Evolutionary conservation across 2,888 invertebrate species (phyloP).

Genomic region (Dynastes maya): DNA sequence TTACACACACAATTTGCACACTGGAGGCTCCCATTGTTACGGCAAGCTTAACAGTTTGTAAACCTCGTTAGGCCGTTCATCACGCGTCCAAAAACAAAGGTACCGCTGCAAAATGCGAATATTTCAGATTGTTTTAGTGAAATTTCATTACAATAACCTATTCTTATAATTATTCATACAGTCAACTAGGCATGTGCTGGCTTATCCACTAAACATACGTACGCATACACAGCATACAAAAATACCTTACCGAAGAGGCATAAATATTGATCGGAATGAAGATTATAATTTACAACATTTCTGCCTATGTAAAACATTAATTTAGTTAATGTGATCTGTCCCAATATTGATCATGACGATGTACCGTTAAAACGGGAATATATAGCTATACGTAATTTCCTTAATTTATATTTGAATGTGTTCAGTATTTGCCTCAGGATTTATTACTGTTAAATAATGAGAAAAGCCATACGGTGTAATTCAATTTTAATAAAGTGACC

Average conservation of each 20-base stretch:
- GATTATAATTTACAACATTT: conserved; percentile 38
- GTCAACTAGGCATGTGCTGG: too few species aligned
- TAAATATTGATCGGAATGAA: conserved; percentile 21
- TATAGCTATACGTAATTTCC: conserved; percentile 8
- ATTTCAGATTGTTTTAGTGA: too few species aligned
- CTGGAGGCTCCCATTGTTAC: too few species aligned
- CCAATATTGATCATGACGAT: conserved; percentile 22
- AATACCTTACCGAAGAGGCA: background rate
- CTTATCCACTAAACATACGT: too few species aligned
- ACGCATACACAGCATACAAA: background rate
- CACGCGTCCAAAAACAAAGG: too few species aligned
- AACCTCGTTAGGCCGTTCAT: too few species aligned
- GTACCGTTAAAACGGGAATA: conserved; percentile 37
- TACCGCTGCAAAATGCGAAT: background rate
- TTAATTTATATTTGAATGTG: conserved; percentile 36
- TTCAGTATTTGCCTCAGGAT: background rate
- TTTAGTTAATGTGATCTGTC: conserved; percentile 29
- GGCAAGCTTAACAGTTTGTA: too few species aligned
- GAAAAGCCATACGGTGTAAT: conserved; percentile 9
- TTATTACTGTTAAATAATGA: conserved; percentile 30
- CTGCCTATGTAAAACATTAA: conserved; percentile 13
- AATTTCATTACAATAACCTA: too few species aligned
- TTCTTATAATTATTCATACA: too few species aligned
- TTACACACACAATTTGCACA: too few species aligned
- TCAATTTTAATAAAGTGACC: conserved; percentile 25